These are phyloP conservation scores for Acipenser transmontanus DNA, from an alignment of 2,797 vertebrate species.

Conservation along the genomic window DNA sequence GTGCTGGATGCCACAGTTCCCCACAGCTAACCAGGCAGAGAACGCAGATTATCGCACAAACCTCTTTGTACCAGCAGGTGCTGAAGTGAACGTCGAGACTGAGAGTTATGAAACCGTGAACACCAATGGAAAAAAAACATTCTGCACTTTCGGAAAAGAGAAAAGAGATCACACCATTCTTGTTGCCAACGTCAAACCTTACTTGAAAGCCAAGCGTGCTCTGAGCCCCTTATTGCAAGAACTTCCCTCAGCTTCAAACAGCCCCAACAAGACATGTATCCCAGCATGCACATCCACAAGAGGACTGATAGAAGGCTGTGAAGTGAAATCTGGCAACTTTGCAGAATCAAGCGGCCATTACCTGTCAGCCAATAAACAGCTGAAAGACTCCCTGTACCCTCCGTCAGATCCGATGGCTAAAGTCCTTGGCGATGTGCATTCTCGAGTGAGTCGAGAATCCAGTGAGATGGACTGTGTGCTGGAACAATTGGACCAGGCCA, in stretches of 20 bases:
- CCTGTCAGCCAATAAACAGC: conserved; percentile 88
- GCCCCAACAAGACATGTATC: conserved; percentile 86
- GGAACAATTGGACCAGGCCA: conserved; percentile 77
- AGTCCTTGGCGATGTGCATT: conserved; percentile 87
- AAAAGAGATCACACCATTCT: conserved; percentile 97
- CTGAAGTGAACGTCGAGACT: conserved; percentile 87
- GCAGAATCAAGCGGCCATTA: conserved; percentile 86
- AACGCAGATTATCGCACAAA: conserved; percentile 98
- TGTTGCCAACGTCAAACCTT: conserved; percentile 97
- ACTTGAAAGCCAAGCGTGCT: conserved; percentile 97
- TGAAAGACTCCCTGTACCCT: conserved; percentile 76
- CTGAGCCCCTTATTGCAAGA: conserved; percentile 97
- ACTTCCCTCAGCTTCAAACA: conserved; percentile 88
- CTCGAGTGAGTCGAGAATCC: conserved; percentile 86
- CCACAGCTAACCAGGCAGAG: conserved; percentile 86
- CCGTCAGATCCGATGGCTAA: conserved; percentile 88
- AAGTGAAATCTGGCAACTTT: conserved; percentile 83
- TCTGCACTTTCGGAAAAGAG: conserved; percentile 99
- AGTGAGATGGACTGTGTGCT: conserved; percentile 82
- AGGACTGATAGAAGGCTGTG: conserved; percentile 84
- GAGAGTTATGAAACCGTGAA: conserved; percentile 94
- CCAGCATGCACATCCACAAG: conserved; percentile 82
- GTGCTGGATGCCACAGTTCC: conserved; percentile 99
- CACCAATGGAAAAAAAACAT: conserved; percentile 96
- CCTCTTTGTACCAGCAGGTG: conserved; percentile 89